Percentiles rank a stretch among this genome's conserved stretches.
phyloP scores from a whole-genome alignment of 2,113 vertebrate genomes.

The Engraulis encrasicolus region DNA sequence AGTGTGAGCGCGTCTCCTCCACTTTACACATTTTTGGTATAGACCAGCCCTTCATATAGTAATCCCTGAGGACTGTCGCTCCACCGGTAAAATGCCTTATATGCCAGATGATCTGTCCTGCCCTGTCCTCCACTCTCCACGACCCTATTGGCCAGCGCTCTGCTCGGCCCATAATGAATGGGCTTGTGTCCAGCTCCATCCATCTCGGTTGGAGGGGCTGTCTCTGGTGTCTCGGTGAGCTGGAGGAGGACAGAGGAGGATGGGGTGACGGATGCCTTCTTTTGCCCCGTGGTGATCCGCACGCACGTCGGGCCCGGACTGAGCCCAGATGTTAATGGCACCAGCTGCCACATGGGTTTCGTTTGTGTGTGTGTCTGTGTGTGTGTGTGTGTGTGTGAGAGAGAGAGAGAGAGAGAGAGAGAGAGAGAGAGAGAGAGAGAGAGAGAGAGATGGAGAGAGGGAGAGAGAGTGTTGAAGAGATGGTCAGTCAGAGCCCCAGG shows the following conservation, averaged over 20 bases:
- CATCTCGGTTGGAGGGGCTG: conserved; percentile 32
- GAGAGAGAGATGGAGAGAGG: too few relatives aligned
- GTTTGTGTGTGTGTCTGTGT: too few relatives aligned
- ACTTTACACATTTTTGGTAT: too few relatives aligned
- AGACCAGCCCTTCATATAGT: too few relatives aligned
- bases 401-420: neutral
- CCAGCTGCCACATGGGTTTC: conserved; percentile 17
- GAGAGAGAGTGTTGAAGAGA: neutral
- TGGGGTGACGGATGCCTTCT: conserved; percentile 44
- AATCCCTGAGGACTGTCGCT: too few relatives aligned
- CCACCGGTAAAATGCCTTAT: too few relatives aligned
- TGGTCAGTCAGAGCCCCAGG: conserved; percentile 35
- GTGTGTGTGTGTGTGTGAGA: neutral
- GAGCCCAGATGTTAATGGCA: conserved; percentile 45
- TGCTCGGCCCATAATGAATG: conserved; percentile 28
- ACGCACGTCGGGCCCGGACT: conserved; percentile 15
- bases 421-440: neutral
- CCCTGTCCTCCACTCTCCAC: neutral
- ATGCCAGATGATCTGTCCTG: too few relatives aligned
- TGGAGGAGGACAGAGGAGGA: too few relatives aligned
- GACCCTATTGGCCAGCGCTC: neutral
- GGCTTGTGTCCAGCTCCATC: conserved; percentile 26
- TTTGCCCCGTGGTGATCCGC: conserved; percentile 19
- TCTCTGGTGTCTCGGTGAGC: neutral
- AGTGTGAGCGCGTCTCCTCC: too few relatives aligned